phyloP scores from a whole-genome alignment of 2,888 invertebrate genomes.

The Agrochola litura region DNA sequence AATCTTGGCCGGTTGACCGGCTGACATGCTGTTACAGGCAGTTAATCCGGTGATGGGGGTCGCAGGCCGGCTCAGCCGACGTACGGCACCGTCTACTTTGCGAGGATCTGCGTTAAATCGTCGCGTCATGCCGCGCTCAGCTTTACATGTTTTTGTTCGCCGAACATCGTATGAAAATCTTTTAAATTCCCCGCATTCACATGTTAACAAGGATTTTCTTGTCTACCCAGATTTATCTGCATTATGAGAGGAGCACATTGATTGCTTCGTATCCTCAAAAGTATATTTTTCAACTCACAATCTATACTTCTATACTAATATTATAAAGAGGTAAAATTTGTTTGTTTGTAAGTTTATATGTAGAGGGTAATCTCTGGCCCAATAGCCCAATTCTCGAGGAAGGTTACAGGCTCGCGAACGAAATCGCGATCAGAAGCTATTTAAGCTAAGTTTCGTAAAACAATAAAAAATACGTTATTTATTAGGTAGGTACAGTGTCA shows the following conservation, averaged over 20 bases:
- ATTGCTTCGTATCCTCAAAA: not conserved
- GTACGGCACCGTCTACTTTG: slow-evolving; percentile 77
- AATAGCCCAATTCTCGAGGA: too few relatives aligned
- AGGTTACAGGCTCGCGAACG: too few relatives aligned
- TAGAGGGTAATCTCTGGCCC: too few relatives aligned
- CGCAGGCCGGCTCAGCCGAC: slow-evolving; percentile 81
- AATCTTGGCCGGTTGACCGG: slow-evolving; percentile 84
- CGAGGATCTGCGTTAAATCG: slow-evolving; percentile 78
- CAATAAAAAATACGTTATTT: not conserved
- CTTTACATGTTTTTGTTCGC: slow-evolving; percentile 64
- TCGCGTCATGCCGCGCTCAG: slow-evolving; percentile 76
- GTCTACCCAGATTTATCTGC: slow-evolving; percentile 41
- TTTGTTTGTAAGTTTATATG: too few relatives aligned
- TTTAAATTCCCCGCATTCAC: slow-evolving; percentile 62
- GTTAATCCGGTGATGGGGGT: slow-evolving; percentile 88
- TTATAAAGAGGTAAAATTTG: too few relatives aligned
- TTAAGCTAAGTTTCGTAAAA: not conserved
- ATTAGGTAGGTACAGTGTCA: not conserved
- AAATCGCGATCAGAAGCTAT: too few relatives aligned
- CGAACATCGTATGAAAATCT: slow-evolving; percentile 65
- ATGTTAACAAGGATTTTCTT: slow-evolving; percentile 66
- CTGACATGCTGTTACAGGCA: slow-evolving; percentile 87
- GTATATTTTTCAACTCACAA: not conserved
- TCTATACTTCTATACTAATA: too few relatives aligned
- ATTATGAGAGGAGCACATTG: slow-evolving; percentile 26